Evolutionary conservation across 2,888 invertebrate species (phyloP).

Genomic region (Antheraea assamensis): DNA sequence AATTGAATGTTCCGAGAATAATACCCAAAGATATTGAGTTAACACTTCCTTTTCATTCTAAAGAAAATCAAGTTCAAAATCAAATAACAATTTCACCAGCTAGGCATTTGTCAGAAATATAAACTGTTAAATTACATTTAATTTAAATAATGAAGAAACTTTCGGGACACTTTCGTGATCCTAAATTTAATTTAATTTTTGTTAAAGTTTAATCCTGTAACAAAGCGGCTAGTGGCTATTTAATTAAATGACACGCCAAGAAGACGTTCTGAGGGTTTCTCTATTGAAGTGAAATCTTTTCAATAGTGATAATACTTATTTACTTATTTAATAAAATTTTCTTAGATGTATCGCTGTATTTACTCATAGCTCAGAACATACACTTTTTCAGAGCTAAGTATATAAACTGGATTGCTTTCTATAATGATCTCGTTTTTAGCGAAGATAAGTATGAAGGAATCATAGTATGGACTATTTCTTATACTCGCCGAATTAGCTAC

Average conservation of each 20-base stretch:
- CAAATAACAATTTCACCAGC: slow-evolving; percentile 20
- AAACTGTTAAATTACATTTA: slow-evolving; percentile 22
- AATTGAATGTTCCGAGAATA: not conserved
- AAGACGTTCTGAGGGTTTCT: not conserved
- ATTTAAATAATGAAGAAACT: slow-evolving; percentile 22
- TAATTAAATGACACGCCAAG: not conserved
- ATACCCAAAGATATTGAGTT: not conserved
- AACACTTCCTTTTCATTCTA: slow-evolving; percentile 18
- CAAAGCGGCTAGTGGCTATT: slow-evolving; percentile 3
- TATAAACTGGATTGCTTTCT: too few species aligned
- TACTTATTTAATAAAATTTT: too few species aligned
- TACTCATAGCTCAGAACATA: too few species aligned
- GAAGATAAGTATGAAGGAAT: too few species aligned
- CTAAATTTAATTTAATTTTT: slow-evolving; percentile 15
- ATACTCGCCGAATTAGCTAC: too few species aligned
- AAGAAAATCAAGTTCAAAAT: slow-evolving; percentile 20
- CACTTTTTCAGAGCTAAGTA: too few species aligned
- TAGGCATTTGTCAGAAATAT: slow-evolving; percentile 19
- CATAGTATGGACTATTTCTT: too few species aligned
- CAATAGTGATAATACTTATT: not conserved
- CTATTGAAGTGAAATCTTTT: not conserved
- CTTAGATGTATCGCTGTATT: too few species aligned
- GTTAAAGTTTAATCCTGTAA: not conserved
- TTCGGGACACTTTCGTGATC: slow-evolving; percentile 3
- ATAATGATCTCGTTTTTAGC: too few species aligned